Conservation (phyloP, 2,888 invertebrate genomes). For the Alentia gelatinosa region DNA sequence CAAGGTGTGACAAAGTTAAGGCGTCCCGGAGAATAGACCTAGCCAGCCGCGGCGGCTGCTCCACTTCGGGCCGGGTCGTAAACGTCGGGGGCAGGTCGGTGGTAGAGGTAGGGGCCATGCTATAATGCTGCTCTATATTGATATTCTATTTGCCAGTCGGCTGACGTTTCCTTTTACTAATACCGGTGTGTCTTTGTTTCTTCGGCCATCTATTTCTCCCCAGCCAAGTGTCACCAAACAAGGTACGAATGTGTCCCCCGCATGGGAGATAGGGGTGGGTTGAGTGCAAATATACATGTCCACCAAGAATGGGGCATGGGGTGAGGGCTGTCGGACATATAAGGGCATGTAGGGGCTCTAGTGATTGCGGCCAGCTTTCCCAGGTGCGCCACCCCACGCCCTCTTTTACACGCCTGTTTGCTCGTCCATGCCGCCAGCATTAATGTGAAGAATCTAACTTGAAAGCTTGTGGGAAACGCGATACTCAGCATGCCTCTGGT, state of each 20-base stretch:
- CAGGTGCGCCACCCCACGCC: neutral
- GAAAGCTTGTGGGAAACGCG: slow-evolving; percentile 9
- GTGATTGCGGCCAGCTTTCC: neutral
- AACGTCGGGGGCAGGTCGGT: neutral
- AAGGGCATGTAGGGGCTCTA: neutral
- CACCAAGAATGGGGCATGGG: neutral
- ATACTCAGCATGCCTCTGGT: neutral
- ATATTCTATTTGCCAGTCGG: slow-evolving; percentile 35
- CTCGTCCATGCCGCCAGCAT: neutral
- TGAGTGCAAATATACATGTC: neutral
- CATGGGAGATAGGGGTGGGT: neutral
- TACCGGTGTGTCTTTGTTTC: slow-evolving; percentile 26
- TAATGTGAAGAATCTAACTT: slow-evolving; percentile 45
- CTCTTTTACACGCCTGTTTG: neutral
- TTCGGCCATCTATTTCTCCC: neutral
- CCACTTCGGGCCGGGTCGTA: neutral
- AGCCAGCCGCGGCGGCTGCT: slow-evolving; percentile 10
- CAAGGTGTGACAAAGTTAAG: slow-evolving; percentile 52
- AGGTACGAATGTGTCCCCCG: neutral
- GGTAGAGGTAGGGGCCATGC: neutral
- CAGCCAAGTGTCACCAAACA: neutral
- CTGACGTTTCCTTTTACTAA: slow-evolving; percentile 47
- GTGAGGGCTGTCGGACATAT: neutral
- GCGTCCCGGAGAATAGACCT: slow-evolving; percentile 16
- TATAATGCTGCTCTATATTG: neutral